These are phyloP conservation scores for Pandemis corylana DNA, from an alignment of 2,888 invertebrate species.

Conservation along the genomic window DNA sequence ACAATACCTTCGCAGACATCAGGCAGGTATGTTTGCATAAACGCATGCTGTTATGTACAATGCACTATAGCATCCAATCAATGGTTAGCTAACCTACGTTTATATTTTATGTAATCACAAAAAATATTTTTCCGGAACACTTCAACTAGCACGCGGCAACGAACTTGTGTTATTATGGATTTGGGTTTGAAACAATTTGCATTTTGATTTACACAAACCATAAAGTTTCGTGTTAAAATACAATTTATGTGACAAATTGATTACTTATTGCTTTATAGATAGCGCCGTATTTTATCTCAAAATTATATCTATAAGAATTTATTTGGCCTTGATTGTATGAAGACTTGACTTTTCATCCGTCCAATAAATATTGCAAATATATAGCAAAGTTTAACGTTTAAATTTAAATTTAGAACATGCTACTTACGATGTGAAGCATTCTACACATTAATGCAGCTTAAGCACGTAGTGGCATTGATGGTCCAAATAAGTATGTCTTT, in stretches of 20 bases:
- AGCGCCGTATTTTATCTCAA: conserved; percentile 19
- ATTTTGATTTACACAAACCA: conserved; percentile 33
- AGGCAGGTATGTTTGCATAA: conserved; percentile 27
- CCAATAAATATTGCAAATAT: not conserved
- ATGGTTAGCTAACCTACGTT: conserved; percentile 30
- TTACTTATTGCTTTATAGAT: conserved; percentile 26
- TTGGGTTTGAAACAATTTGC: conserved; percentile 36
- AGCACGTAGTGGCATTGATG: no score
- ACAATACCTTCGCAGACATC: not conserved
- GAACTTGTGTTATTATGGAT: conserved; percentile 34
- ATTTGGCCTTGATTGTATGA: conserved; percentile 9
- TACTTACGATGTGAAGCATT: not conserved
- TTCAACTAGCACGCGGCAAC: conserved; percentile 19
- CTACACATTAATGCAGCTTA: not conserved
- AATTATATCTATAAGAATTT: conserved; percentile 15
- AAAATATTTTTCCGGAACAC: conserved; percentile 37
- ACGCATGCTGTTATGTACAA: conserved; percentile 17
- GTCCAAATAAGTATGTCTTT: no score
- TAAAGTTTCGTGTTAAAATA: conserved; percentile 25
- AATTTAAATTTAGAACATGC: not conserved
- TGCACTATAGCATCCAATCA: conserved; percentile 21
- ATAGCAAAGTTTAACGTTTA: not conserved
- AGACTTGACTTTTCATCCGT: not conserved
- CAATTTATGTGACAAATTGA: conserved; percentile 41
- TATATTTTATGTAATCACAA: conserved; percentile 36